Evolutionary conservation across 2,797 vertebrate species (phyloP).

Genomic region (Melanotaenia parkinsoni): DNA sequence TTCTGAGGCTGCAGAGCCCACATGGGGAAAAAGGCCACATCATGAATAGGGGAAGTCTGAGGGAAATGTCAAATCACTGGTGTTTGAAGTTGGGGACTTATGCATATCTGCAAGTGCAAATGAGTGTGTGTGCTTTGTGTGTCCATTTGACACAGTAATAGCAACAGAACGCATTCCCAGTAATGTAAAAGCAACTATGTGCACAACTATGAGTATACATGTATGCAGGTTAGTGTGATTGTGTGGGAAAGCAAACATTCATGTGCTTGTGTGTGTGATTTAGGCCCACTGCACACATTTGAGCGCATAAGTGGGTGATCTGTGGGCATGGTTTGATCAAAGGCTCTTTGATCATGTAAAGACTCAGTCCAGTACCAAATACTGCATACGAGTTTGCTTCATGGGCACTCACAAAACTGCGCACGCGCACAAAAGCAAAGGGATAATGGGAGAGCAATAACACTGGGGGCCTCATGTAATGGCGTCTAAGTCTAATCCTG

Average conservation of each 20-base stretch:
- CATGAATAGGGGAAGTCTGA: slow-evolving; percentile 62
- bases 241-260: slow-evolving; percentile 1
- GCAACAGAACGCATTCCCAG: slow-evolving; percentile 21
- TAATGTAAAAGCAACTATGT: background rate
- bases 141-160: slow-evolving; percentile 24
- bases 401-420: slow-evolving; percentile 9
- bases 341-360: slow-evolving; percentile 67
- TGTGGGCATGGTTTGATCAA: slow-evolving; percentile 73
- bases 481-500: slow-evolving; percentile 69
- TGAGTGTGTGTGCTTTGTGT: slow-evolving; percentile 23
- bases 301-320: slow-evolving; percentile 54
- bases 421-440: slow-evolving; percentile 19
- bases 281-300: slow-evolving; percentile 41
- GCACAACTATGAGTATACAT: background rate
- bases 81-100: slow-evolving; percentile 65
- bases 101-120: slow-evolving; percentile 50
- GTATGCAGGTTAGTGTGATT: slow-evolving; percentile 1
- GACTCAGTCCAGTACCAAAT: slow-evolving; percentile 54
- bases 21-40: slow-evolving; percentile 57
- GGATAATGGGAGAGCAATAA: slow-evolving; percentile 59
- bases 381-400: slow-evolving; percentile 35
- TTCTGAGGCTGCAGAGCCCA: slow-evolving; percentile 58
- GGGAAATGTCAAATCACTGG: slow-evolving; percentile 65
- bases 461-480: slow-evolving; percentile 58
- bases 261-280: slow-evolving; percentile 13